Conservation (phyloP, 2,888 invertebrate species). For the Diploptera punctata region DNA sequence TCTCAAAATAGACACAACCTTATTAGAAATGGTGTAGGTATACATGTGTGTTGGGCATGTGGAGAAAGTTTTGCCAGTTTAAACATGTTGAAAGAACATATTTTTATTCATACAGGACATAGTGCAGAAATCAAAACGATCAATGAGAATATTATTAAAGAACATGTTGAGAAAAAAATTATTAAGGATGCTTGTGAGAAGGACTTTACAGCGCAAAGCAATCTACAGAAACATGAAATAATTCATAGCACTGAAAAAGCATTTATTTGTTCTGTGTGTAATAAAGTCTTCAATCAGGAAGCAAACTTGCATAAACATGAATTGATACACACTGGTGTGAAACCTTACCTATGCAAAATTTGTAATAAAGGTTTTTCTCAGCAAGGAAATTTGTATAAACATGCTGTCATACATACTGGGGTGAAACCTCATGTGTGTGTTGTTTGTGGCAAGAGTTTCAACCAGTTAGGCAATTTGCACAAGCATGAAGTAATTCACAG, state of each 20-base stretch:
- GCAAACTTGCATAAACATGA: conserved; percentile 11
- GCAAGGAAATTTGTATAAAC: neutral
- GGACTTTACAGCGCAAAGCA: neutral
- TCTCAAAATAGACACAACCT: too few relatives aligned
- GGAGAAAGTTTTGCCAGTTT: neutral
- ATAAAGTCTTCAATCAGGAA: neutral
- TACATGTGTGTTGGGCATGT: conserved; percentile 20
- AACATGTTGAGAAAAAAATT: too few relatives aligned
- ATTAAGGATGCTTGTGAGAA: neutral
- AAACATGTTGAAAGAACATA: conserved; percentile 3
- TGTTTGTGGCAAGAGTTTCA: neutral
- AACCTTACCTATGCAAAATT: neutral
- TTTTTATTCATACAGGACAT: neutral
- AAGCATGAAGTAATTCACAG: neutral
- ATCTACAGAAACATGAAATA: neutral
- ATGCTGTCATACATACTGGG: neutral
- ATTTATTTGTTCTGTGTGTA: neutral
- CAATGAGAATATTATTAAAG: neutral
- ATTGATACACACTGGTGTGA: neutral
- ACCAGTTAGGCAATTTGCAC: neutral
- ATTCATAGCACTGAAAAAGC: neutral
- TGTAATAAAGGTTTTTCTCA: neutral
- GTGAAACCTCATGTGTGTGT: neutral
- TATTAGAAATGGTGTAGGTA: too few relatives aligned
- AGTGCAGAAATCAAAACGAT: too few relatives aligned